Conservation (phyloP, 2,113 vertebrate genomes). For the Callionymus lyra region DNA sequence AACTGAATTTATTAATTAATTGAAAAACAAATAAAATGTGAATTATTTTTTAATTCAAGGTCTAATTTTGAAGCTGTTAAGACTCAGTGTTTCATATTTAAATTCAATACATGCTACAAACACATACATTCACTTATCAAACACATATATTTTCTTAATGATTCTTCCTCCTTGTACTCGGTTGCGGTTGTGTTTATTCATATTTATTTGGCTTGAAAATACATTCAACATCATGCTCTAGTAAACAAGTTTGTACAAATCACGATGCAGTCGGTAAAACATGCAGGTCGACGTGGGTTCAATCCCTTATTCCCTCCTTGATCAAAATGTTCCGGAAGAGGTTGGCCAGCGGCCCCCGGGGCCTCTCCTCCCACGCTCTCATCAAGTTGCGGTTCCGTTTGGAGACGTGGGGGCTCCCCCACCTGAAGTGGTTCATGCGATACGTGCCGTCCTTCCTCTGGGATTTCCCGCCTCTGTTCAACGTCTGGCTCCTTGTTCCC, state of each 20-base stretch:
- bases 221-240: slow-evolving; percentile 27
- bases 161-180: too few species aligned
- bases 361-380: slow-evolving; percentile 56
- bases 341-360: slow-evolving; percentile 69
- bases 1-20: too few species aligned
- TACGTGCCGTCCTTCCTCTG: slow-evolving; percentile 59
- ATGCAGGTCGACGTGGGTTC: too few species aligned
- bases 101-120: too few species aligned
- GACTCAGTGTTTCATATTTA: too few species aligned
- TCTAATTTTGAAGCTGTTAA: too few species aligned
- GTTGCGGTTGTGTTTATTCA: too few species aligned
- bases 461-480: slow-evolving; percentile 4
- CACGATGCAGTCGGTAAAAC: too few species aligned
- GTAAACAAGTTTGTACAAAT: slow-evolving; percentile 1
- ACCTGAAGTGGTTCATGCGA: slow-evolving; percentile 74
- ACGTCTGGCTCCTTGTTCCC: slow-evolving; percentile 8
- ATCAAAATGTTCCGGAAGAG: slow-evolving; percentile 74
- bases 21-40: too few species aligned
- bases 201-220: slow-evolving; percentile 5
- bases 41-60: too few species aligned
- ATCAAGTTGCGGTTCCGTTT: slow-evolving; percentile 75
- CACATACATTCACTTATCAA: too few species aligned
- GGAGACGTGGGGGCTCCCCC: slow-evolving; percentile 67
- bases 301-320: slow-evolving; percentile 55
- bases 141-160: too few species aligned